Percentiles rank a stretch among this genome's conserved stretches.
These are phyloP conservation scores for Cataglyphis hispanica DNA, from an alignment of 1,140 invertebrate species.

Conservation along the genomic window DNA sequence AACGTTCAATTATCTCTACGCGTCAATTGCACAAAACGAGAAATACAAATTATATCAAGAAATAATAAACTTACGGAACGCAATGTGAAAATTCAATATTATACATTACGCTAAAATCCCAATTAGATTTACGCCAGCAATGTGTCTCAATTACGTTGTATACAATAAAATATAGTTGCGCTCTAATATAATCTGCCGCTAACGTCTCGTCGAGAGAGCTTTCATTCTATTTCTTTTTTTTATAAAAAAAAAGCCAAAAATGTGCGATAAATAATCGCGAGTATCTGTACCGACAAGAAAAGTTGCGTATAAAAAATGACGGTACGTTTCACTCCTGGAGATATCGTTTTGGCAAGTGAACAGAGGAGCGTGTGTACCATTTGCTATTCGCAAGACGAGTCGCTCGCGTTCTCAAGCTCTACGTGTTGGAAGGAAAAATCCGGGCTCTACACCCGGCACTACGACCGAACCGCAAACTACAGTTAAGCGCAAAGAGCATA, in stretches of 20 bases:
- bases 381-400: constrained; percentile 6
- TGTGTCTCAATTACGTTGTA: constrained; percentile 12
- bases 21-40: constrained; percentile 4
- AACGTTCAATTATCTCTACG: constrained; percentile 53
- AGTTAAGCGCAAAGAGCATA: constrained; percentile 80
- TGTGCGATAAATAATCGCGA: background rate
- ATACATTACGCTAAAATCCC: background rate
- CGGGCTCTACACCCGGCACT: constrained; percentile 69
- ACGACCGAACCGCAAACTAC: constrained; percentile 81
- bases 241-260: background rate
- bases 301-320: constrained; percentile 9
- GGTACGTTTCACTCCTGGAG: background rate
- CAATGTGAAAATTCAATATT: constrained; percentile 1
- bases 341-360: constrained; percentile 25
- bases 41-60: constrained; percentile 30
- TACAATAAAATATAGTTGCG: constrained; percentile 49
- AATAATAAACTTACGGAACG: background rate
- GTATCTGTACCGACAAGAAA: background rate
- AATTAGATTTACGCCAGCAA: constrained; percentile 15
- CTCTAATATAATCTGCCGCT: background rate
- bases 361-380: background rate
- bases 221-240: background rate
- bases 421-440: constrained; percentile 57
- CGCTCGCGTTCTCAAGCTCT: constrained; percentile 40
- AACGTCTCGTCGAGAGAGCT: background rate